phyloP scores from a whole-genome alignment of 2,888 invertebrate genomes.

The Protophormia terraenovae region DNA sequence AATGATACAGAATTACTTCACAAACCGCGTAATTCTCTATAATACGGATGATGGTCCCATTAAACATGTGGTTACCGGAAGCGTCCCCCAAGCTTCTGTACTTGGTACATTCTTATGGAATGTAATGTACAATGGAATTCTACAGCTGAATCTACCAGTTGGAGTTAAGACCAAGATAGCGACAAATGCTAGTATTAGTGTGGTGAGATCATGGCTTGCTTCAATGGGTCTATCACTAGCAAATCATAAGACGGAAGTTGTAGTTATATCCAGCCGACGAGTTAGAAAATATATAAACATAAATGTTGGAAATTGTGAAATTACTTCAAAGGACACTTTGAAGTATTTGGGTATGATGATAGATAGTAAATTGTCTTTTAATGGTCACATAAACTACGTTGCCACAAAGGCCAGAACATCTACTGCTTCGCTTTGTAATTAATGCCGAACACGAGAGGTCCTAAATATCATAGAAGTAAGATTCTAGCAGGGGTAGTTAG shows the following conservation, averaged over 20 bases:
- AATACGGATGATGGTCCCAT: background rate
- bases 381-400: background rate
- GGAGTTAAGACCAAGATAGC: background rate
- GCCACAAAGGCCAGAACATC: background rate
- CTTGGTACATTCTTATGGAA: no score
- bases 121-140: background rate
- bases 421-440: no score
- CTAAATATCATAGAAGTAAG: no score
- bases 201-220: slow-evolving; percentile 3
- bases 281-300: background rate
- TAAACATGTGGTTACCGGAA: background rate
- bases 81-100: background rate
- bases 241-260: background rate
- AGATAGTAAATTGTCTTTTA: no score
- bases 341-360: no score
- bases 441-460: no score
- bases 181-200: background rate
- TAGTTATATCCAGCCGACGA: background rate
- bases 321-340: no score
- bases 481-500: no score
- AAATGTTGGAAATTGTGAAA: no score
- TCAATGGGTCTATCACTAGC: background rate
- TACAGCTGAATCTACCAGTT: background rate
- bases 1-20: no score
- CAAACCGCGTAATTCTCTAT: background rate